Percentiles rank a stretch among this genome's conserved stretches.
phyloP scores from a whole-genome alignment of 2,113 vertebrate genomes.

The Labeo catla region DNA sequence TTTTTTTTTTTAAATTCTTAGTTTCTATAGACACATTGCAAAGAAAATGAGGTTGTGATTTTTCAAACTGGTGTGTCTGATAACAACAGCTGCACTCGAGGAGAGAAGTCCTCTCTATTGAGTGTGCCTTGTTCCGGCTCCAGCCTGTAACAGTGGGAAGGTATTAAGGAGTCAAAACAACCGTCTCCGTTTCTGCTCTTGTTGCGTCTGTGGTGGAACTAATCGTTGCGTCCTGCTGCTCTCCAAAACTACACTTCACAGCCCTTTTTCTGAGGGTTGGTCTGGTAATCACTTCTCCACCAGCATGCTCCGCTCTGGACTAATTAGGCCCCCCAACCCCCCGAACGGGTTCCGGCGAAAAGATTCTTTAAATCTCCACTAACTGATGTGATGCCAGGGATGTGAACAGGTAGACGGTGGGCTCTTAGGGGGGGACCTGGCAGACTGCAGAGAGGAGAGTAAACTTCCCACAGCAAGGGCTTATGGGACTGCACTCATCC shows the following conservation, averaged over 20 bases:
- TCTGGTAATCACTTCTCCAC: conserved; percentile 70
- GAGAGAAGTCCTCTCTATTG: conserved; percentile 17
- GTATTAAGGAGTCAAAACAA: conserved; percentile 40
- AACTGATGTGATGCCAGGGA: conserved; percentile 73
- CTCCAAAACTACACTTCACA: conserved; percentile 8
- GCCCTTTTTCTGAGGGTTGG: conserved; percentile 52
- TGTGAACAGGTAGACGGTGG: conserved; percentile 51
- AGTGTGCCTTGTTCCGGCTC: conserved; percentile 16
- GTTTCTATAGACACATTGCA: no score
- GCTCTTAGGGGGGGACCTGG: conserved; percentile 28
- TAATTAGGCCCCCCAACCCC: conserved; percentile 74
- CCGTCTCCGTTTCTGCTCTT: conserved; percentile 20
- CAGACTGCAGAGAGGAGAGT: conserved; percentile 23
- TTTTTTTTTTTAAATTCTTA: no score
- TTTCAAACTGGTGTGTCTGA: neutral
- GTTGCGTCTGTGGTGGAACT: conserved; percentile 23
- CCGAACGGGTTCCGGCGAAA: conserved; percentile 65
- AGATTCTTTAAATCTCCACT: conserved; percentile 75
- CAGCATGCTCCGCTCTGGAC: conserved; percentile 68
- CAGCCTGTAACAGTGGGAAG: conserved; percentile 31
- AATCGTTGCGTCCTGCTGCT: conserved; percentile 32
- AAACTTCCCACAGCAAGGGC: conserved; percentile 49
- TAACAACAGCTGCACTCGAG: conserved; percentile 12
- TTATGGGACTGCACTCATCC: conserved; percentile 47
- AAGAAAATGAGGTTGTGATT: neutral